Base-by-base conservation (phyloP, 2,888 invertebrate genomes). In the Gastrophysa polygoni region DNA sequence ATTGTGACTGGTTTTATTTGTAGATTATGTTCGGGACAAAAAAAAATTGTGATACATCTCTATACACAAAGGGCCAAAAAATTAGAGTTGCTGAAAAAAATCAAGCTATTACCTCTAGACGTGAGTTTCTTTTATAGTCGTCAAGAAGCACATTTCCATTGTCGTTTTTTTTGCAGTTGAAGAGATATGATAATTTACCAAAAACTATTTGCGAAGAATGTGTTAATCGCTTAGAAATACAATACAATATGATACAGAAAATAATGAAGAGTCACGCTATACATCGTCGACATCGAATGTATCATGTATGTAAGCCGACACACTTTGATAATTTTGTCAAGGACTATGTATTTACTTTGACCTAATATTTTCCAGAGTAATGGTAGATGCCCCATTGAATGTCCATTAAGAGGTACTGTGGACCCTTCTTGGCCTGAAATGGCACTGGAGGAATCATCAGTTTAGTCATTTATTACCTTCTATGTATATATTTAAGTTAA, bases 21-120 rank as follows among this genome's bases (percentile, higher is more conserved):
- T 82, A 88, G 93, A 77, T 85, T 93, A 64, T 93, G 93, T 81
- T 92, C 92, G 29, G 91, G 92, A 85, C 91, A 92, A 88, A 92
- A 92, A 82, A 87, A 89, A 78, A 89, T 88, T 75, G 93, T 93
- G 58, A 88, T 93, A 72, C 93, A 93, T 79, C 90, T 93, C 71
- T 93, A 92, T 78, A 91, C 92, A 43, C 89, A 90, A 73, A 90
- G 90, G 83, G 93, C 92, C 54, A 86, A 88, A 77, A 88, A 89
- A 75, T 83, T 92, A 78, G 86, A 87, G 75, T 85, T 93, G 68
- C 88, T 91, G 29, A 89, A 91, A 75, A 92, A 93, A 86, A 91
- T 93, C 74, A 88, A 88, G 75, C 89, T 92, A 80, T 84, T 93
- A 64, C 92, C 93, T 63, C 91, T 93, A 74, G 90, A 89, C 75